Base-by-base conservation (phyloP, 2,888 invertebrate genomes). In the Gandaritis pyraliata region DNA sequence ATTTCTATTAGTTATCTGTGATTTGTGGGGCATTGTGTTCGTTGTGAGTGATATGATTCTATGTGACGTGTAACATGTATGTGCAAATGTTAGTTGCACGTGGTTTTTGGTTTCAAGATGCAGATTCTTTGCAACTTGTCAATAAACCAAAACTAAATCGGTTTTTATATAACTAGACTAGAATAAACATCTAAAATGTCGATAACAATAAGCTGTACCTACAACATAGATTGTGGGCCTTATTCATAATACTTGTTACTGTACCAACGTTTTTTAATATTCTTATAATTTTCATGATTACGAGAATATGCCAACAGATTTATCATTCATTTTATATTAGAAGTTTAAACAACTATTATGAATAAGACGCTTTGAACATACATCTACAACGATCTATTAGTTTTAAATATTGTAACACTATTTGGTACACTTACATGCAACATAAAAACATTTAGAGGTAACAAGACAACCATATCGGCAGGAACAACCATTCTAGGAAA, bases 341-440 rank as follows among this genome's bases (percentile, higher is more conserved):
- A n/a, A n/a, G 15, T 41, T 15, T 15, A 15, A n/a, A 15, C 15
- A 7, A 13, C 15, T 41, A 15, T 43, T 43, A 43, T 43, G 16
- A 43, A 43, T 43, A 43, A 43, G 16, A 16, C 16, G 11, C 16
- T 50, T 62, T 29, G 2, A 51, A 59, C 38, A 49, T 36, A 59
- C 29, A 58, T 55, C 52, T 58, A 64, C 49, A 48, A 61, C 39
- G 61, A 47, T 59, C 52, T 46, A 50, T 51, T 16, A 46, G 8
- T 45, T 52, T 15, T 54, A 41, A 49, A 47, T 29, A 48, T 48
- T 15, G 54, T 60, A 67, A 52, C 50, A 54, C 62, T 54, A 65
- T 56, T 56, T 52, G 48, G 52, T 67, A 76, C 76, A 76, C 57
- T 62, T 72, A 82, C 86, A 86, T 87, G 87, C 87, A 85, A 84